A percentile compares a stretch with the other conserved stretches of the same genome.
These are phyloP conservation scores for Biston betularia DNA, from an alignment of 2,888 invertebrate species.

Conservation along the genomic window DNA sequence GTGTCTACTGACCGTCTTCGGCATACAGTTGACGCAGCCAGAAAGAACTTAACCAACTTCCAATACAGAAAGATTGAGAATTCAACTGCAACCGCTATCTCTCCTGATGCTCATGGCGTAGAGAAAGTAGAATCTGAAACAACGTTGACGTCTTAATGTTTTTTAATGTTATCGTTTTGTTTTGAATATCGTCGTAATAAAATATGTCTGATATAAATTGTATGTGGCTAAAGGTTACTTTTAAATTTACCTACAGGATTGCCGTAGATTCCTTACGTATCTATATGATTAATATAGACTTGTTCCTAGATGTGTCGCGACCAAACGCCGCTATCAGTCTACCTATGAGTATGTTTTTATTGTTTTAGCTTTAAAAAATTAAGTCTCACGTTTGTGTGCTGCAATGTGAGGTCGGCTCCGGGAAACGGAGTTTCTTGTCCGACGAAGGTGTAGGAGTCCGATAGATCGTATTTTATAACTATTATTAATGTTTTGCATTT, in stretches of 20 bases:
- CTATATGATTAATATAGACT: no score
- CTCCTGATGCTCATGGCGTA: slow-evolving; percentile 60
- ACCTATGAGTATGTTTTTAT: no score
- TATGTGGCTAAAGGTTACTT: not conserved
- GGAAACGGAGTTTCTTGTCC: no score
- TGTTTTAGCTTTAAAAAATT: no score
- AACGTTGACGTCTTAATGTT: slow-evolving; percentile 21
- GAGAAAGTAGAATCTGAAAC: slow-evolving; percentile 28
- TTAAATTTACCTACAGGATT: no score
- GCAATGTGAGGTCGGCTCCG: no score
- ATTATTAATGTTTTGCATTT: no score
- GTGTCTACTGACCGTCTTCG: slow-evolving; percentile 59
- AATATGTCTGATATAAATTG: not conserved
- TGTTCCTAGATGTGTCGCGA: no score
- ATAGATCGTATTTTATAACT: no score
- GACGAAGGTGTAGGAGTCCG: no score
- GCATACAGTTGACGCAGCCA: slow-evolving; percentile 72
- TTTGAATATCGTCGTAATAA: not conserved
- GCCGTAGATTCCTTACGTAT: not conserved
- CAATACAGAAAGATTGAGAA: slow-evolving; percentile 71
- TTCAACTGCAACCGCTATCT: slow-evolving; percentile 70
- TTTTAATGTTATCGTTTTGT: not conserved
- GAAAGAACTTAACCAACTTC: slow-evolving; percentile 71
- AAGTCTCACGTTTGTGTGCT: no score
- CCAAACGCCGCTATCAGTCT: no score